Evolutionary conservation across 2,888 invertebrate species (phyloP), one percentile per base, ranked within the genome.

Genomic region (Spialia ferax): DNA sequence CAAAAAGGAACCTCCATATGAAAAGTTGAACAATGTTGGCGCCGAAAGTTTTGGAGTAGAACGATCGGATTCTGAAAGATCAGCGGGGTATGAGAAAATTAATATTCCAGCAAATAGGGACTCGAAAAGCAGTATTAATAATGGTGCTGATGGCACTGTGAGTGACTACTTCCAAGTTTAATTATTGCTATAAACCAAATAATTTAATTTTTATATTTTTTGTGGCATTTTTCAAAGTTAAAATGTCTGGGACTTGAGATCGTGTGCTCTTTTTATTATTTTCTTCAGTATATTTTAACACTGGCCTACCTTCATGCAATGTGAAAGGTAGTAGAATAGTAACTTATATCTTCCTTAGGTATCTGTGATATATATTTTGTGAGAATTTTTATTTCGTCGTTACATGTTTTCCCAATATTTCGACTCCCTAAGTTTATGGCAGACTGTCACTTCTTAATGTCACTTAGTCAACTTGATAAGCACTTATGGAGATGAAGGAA

Each of bases 1-100:
- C 0, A 90, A 91, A 26, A 90, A 87, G 69, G 96, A 96, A 61
- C 96, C 96, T 60, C 96, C 96, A 0, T 96, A 96, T 70, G 96
- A 96, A 77, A 94, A 94, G 75, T 88, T 96, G 13, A 88, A 94
- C 52, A 89, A 87, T 23, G 94, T 89, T 23, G 70, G 66, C n/a
- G 73, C 74, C 0, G 74, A 75, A 0, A 72, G 76, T 35, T 79
- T 82, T 0, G 73, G 79, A 23, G 77, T 91, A 5, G 87, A 91
- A 35, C 77, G 92, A 45, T 90, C 91, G 1, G 93, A 92, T 69
- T 93, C 93, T 0, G 75, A 18, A 18, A 45, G 45, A 45, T 45
- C 87, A 4, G 93, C 89, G 3, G 91, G 92, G 0, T 92, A 93
- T 70, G 93, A 93, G 69, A 87, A 84, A 72, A 91, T 93, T 60